phyloP scores from a whole-genome alignment of 2,888 invertebrate species.

The Bellardia bayeri region DNA sequence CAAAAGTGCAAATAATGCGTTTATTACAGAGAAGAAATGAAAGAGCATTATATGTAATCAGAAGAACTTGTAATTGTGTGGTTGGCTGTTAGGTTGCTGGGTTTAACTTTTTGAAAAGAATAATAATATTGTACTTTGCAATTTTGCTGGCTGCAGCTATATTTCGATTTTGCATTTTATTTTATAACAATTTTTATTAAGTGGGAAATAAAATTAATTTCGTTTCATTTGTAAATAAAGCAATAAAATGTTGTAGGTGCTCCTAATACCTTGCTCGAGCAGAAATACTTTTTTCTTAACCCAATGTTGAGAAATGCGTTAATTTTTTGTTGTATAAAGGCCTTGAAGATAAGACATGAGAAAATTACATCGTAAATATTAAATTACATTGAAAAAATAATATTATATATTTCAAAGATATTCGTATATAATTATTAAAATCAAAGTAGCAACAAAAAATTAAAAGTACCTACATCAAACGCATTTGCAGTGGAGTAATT shows the following conservation, averaged over 20 bases:
- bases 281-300: neutral
- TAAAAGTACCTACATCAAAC: neutral
- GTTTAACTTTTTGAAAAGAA: conserved; percentile 32
- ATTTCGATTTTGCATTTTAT: neutral
- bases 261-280: neutral
- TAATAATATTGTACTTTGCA: conserved; percentile 37
- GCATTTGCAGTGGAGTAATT: conserved; percentile 22
- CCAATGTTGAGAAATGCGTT: conserved; percentile 8
- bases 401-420: conserved; percentile 23
- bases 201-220: conserved; percentile 20
- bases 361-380: conserved; percentile 58
- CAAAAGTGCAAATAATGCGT: conserved; percentile 57
- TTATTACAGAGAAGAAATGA: conserved; percentile 13
- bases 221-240: neutral
- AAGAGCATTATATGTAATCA: conserved; percentile 12
- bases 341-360: conserved; percentile 29
- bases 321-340: conserved; percentile 18
- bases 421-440: conserved; percentile 24
- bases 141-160: conserved; percentile 13
- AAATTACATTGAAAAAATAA: conserved; percentile 50
- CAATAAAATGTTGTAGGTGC: neutral
- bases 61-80: conserved; percentile 6
- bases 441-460: conserved; percentile 11
- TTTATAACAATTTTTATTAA: conserved; percentile 19
- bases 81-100: conserved; percentile 21